These are phyloP conservation scores for Eristalis intricaria DNA, from an alignment of 2,888 invertebrate genomes.

Conservation along the genomic window DNA sequence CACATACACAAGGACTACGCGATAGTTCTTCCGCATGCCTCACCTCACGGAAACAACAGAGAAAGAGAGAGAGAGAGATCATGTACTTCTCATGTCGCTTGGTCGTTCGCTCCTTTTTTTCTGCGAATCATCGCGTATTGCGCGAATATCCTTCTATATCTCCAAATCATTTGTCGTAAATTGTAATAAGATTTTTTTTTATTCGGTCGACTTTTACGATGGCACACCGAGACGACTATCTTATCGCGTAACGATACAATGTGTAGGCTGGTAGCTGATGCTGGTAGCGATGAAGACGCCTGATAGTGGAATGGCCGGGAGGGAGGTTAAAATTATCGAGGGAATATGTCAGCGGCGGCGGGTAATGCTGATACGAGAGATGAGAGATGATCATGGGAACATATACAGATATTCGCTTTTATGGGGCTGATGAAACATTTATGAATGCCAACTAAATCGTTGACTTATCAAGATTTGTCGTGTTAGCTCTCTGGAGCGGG, in stretches of 20 bases:
- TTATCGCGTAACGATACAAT: constrained; percentile 52
- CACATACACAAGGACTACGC: constrained; percentile 1
- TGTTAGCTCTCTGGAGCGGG: not conserved
- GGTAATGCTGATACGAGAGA: constrained; percentile 15
- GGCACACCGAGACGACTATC: constrained; percentile 49
- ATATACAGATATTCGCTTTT: constrained; percentile 29
- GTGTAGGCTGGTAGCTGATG: not conserved
- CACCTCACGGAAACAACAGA: constrained; percentile 1
- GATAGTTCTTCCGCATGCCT: constrained; percentile 19
- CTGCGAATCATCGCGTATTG: constrained; percentile 40
- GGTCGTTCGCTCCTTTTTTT: not conserved
- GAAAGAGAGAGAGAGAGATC: constrained; percentile 8
- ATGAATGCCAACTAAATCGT: constrained; percentile 17
- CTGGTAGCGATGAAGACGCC: constrained; percentile 2
- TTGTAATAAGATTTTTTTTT: constrained; percentile 52
- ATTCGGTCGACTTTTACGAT: constrained; percentile 53
- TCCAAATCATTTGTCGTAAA: constrained; percentile 58
- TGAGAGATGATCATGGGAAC: constrained; percentile 40
- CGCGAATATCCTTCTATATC: constrained; percentile 49
- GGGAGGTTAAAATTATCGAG: constrained; percentile 20
- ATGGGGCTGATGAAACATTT: constrained; percentile 32
- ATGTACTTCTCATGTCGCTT: constrained; percentile 18
- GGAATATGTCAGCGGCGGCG: constrained; percentile 24
- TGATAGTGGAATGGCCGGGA: constrained; percentile 9
- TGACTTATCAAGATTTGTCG: constrained; percentile 18